Evolutionary conservation across 2,113 vertebrate genomes (phyloP), one percentile per base, ranked within the genome.

Genomic region (Odocoileus hemionus): DNA sequence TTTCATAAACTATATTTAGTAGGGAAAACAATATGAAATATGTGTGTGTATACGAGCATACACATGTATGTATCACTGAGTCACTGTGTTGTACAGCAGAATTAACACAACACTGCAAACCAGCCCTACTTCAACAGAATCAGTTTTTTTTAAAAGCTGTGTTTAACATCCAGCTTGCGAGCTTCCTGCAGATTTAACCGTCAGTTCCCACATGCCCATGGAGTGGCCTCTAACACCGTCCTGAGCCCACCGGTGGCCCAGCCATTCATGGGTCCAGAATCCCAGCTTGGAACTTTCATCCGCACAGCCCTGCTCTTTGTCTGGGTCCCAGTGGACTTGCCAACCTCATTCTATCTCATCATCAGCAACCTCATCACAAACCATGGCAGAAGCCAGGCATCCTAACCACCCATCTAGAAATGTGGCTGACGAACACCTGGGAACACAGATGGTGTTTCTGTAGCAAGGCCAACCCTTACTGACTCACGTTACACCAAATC

Each of bases 121-220:
- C 70, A 74, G 23, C 36, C 39, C 23, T 74, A 39, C 6, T 43
- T 76, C 39, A 26, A 26, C 26, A 7, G 26, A 43, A 11, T 3
- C 11, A 13, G 12, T 12, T 26, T 60, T 52, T 58, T 84, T 19
- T 13, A 21, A 33, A 55, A 26, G 26, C 39, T 26, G 43, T 74
- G 39, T 30, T 50, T 70, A 39, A 47, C 54, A 26, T 26, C 25
- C 61, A 39, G 60, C 52, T 39, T 12, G 78, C 23, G 17, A 43
- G 57, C 33, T 26, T n/a, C 79, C 61, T 14, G 43, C 39, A 50
- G n/a, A 21, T 58, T 58, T 45, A 50, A 23, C 43, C 0, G 1
- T 43, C 54, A 33, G 21, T n/a, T 61, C 45, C 54, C 26, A 12
- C 0, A 1, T 1, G 16, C 30, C 23, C 4, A 6, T 12, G 2